A percentile compares a stretch with the other conserved stretches of the same genome.
These are phyloP conservation scores for Callipepla squamata DNA, from an alignment of 2,113 vertebrate genomes.

Conservation along the genomic window DNA sequence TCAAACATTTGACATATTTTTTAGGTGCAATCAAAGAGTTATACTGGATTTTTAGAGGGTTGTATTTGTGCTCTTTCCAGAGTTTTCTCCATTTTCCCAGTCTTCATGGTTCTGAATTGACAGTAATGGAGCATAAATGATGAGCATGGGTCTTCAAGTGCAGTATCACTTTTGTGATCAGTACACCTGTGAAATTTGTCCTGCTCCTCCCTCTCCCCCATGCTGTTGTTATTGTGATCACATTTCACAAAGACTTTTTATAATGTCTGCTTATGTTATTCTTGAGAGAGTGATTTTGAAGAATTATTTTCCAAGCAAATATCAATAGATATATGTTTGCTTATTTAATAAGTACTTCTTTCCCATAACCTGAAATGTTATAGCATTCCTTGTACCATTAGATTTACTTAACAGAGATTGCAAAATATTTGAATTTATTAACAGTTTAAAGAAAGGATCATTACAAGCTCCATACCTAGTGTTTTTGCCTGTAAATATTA, in stretches of 20 bases:
- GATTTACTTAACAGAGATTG: not conserved
- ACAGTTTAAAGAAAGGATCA: not conserved
- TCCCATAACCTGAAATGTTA: not conserved
- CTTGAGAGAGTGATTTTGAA: not conserved
- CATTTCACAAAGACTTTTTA: not conserved
- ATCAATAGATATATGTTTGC: not conserved
- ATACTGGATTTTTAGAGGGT: not conserved
- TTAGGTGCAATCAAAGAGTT: not conserved
- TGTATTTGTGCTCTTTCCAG: not conserved
- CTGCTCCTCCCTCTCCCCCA: not conserved
- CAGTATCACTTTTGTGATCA: not conserved
- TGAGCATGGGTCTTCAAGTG: not conserved
- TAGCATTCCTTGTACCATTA: not conserved
- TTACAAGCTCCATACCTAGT: not conserved
- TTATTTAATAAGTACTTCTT: not conserved
- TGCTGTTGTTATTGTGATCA: not conserved
- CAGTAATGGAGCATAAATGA: not conserved
- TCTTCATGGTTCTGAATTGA: not conserved
- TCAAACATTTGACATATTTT: not conserved
- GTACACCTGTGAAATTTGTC: not conserved
- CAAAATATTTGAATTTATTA: not conserved
- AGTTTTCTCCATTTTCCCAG: not conserved
- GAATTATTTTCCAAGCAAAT: not conserved
- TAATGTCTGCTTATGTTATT: not conserved
- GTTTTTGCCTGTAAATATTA: not conserved